phyloP scores from a whole-genome alignment of 2,113 vertebrate genomes.

The Parus major region DNA sequence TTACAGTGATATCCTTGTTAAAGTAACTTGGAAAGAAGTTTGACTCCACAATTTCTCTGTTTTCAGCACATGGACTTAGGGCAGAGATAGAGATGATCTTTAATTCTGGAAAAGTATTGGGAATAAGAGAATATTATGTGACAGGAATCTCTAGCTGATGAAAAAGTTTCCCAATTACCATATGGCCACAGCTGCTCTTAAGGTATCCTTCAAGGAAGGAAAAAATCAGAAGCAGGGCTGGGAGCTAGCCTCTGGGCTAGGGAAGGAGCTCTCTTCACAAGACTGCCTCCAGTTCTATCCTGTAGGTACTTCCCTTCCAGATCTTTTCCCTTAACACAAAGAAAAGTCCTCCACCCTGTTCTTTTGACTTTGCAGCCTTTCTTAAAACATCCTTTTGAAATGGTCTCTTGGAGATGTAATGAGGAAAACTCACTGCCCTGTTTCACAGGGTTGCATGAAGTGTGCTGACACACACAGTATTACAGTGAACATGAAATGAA shows the following conservation, averaged over 20 bases:
- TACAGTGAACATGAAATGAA: background rate
- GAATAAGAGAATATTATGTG: background rate
- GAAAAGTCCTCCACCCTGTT: fast-evolving
- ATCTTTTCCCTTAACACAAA: background rate
- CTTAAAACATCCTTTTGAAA: background rate
- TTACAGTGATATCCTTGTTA: background rate
- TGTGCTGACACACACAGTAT: fast-evolving
- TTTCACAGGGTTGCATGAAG: background rate
- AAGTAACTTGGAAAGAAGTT: background rate
- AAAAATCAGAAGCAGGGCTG: background rate
- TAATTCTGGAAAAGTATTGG: background rate
- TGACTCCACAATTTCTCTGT: background rate
- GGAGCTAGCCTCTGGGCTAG: background rate
- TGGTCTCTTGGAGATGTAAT: background rate
- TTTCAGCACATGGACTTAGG: background rate
- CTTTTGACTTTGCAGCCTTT: background rate
- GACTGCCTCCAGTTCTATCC: background rate
- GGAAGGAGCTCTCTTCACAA: background rate
- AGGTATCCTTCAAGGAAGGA: background rate
- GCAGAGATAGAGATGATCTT: background rate
- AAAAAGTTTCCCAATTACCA: background rate
- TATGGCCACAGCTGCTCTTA: background rate
- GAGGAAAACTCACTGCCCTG: background rate
- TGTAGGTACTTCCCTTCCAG: background rate
- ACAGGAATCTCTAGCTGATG: background rate